Evolutionary conservation across 2,888 invertebrate species (phyloP).

Genomic region (Netelia inedita): DNA sequence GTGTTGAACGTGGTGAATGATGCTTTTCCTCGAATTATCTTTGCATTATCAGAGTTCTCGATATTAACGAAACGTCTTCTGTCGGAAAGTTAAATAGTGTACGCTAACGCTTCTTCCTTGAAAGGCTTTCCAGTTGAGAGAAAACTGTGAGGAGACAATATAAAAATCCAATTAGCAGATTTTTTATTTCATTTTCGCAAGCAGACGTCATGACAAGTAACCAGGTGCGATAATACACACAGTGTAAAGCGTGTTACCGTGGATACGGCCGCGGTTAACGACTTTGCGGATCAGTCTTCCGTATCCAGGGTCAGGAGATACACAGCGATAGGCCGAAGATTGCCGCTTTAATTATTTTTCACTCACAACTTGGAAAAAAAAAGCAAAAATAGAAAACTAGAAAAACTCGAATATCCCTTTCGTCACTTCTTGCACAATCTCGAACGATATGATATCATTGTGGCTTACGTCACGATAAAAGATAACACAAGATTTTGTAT

Average conservation of each 20-base stretch:
- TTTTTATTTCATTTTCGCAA: conserved; percentile 15
- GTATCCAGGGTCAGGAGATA: conserved; percentile 62
- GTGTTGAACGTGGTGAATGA: too few species aligned
- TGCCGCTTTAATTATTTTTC: conserved; percentile 16
- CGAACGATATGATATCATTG: not conserved
- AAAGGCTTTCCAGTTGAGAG: too few species aligned
- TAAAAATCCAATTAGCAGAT: not conserved
- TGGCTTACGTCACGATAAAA: not conserved
- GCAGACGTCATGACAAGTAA: not conserved
- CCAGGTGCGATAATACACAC: conserved; percentile 50
- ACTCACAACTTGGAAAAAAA: not conserved
- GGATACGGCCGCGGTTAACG: conserved; percentile 61
- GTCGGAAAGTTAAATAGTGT: too few species aligned
- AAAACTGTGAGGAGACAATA: not conserved
- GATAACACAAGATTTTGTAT: not conserved
- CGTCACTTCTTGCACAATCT: not conserved
- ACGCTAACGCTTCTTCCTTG: too few species aligned
- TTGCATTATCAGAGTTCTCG: too few species aligned
- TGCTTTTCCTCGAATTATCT: too few species aligned
- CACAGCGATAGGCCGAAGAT: conserved; percentile 28
- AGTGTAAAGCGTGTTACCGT: conserved; percentile 59
- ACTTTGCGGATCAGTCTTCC: conserved; percentile 60
- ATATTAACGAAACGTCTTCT: too few species aligned
- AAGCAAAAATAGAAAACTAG: not conserved
- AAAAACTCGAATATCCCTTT: not conserved